These are phyloP conservation scores for Bolinopsis microptera DNA, from an alignment of 37 sponge, comb jelly and placozoan species.

Conservation along the genomic window DNA sequence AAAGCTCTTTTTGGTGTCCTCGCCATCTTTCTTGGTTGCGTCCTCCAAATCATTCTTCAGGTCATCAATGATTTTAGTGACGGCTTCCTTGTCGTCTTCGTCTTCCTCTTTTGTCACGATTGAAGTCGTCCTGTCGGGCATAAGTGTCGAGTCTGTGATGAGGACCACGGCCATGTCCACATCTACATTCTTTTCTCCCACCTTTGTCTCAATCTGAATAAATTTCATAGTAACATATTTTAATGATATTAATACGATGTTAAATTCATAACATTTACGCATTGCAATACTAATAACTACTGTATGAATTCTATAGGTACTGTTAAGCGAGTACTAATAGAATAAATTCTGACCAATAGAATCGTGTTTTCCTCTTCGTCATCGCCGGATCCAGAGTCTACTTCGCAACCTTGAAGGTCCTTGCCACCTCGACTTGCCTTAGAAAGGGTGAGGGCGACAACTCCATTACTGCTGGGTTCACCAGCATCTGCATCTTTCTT, in stretches of 20 bases:
- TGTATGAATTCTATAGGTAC: too few species aligned
- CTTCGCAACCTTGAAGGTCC: background rate
- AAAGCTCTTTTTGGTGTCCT: background rate
- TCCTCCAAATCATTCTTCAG: background rate
- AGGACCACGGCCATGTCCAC: slow-evolving; percentile 53
- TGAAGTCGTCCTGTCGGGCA: background rate
- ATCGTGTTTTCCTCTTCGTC: background rate
- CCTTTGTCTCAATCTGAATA: slow-evolving; percentile 43
- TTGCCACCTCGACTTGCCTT: background rate
- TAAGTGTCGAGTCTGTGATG: slow-evolving; percentile 19
- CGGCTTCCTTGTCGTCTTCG: background rate
- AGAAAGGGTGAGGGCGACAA: background rate
- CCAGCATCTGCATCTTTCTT: background rate
- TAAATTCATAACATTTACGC: background rate
- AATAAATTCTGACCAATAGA: slow-evolving; percentile 54
- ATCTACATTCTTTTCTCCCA: background rate
- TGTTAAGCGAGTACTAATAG: too few species aligned
- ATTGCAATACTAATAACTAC: too few species aligned
- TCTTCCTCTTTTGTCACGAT: background rate
- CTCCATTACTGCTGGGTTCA: background rate
- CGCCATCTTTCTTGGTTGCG: background rate
- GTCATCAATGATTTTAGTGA: background rate
- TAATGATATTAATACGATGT: background rate
- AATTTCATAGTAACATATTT: too few species aligned
- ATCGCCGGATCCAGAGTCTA: too few species aligned